These are phyloP conservation scores for Eurosta solidaginis DNA, from an alignment of 1,140 invertebrate genomes.

Conservation along the genomic window DNA sequence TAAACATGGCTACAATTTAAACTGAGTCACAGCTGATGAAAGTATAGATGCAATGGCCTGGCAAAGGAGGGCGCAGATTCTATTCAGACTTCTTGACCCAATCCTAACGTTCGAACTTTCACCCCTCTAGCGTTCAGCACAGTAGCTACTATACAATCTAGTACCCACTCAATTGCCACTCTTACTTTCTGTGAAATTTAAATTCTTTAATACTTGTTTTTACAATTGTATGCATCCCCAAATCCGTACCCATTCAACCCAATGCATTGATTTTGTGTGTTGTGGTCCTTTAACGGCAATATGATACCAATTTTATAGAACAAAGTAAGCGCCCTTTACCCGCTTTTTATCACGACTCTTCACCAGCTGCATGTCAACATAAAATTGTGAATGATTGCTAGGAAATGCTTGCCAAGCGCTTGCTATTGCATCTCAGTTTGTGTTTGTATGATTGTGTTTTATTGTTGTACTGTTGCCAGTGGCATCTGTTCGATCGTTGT, in stretches of 20 bases:
- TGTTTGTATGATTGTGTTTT: background rate
- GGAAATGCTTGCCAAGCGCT: background rate
- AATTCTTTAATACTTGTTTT: too few relatives aligned
- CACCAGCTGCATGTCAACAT: background rate
- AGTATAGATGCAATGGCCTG: too few relatives aligned
- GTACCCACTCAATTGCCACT: too few relatives aligned
- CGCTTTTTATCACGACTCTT: background rate
- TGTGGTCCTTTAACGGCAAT: background rate
- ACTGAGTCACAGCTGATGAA: too few relatives aligned
- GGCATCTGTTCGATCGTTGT: constrained; percentile 23
- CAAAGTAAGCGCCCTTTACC: background rate
- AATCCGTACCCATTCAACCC: background rate
- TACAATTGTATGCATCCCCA: too few relatives aligned
- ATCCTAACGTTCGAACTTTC: too few relatives aligned
- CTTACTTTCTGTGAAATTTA: too few relatives aligned
- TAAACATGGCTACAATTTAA: too few relatives aligned
- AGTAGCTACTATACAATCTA: too few relatives aligned
- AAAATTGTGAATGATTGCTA: background rate
- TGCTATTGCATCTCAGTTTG: background rate
- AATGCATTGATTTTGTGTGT: background rate
- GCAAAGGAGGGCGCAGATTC: too few relatives aligned
- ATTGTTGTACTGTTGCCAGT: background rate
- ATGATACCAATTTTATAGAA: background rate
- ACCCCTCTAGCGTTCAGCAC: too few relatives aligned
- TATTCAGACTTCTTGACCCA: too few relatives aligned